phyloP scores from a whole-genome alignment of 2,888 invertebrate species.

The Mythimna albipuncta region DNA sequence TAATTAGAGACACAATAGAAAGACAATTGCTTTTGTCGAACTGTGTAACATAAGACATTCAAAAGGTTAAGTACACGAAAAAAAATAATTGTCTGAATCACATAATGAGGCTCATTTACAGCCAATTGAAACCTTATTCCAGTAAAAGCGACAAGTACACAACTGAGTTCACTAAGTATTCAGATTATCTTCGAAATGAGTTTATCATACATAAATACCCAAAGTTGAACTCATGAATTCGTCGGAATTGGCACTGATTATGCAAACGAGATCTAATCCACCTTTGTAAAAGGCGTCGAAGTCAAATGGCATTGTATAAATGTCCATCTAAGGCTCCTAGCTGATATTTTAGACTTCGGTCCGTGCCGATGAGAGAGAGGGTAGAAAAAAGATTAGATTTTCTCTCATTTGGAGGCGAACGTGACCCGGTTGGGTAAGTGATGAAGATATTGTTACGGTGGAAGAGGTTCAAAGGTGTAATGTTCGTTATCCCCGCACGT shows the following conservation, averaged over 20 bases:
- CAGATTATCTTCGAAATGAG: constrained; percentile 54
- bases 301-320: constrained; percentile 78
- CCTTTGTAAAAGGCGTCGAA: constrained; percentile 75
- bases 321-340: constrained; percentile 67
- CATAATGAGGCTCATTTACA: constrained; percentile 23
- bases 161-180: constrained; percentile 31
- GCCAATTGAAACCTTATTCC: constrained; percentile 16
- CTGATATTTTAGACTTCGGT: constrained; percentile 77
- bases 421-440: constrained; percentile 82
- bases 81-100: not conserved
- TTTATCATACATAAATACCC: constrained; percentile 50
- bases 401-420: constrained; percentile 83
- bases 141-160: constrained; percentile 53
- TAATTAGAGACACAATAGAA: no score
- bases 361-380: constrained; percentile 74
- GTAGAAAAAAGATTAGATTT: constrained; percentile 85
- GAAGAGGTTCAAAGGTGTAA: constrained; percentile 76
- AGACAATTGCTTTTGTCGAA: no score
- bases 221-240: constrained; percentile 69
- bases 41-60: no score
- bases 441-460: constrained; percentile 79
- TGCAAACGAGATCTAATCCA: constrained; percentile 82
- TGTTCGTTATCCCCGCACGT: constrained; percentile 82
- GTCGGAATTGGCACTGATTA: constrained; percentile 74
- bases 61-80: no score